A percentile compares a stretch with the other conserved stretches of the same genome.
These are phyloP conservation scores for Micronycteris hirsuta DNA, from an alignment of 2,113 vertebrate genomes.

Conservation along the genomic window DNA sequence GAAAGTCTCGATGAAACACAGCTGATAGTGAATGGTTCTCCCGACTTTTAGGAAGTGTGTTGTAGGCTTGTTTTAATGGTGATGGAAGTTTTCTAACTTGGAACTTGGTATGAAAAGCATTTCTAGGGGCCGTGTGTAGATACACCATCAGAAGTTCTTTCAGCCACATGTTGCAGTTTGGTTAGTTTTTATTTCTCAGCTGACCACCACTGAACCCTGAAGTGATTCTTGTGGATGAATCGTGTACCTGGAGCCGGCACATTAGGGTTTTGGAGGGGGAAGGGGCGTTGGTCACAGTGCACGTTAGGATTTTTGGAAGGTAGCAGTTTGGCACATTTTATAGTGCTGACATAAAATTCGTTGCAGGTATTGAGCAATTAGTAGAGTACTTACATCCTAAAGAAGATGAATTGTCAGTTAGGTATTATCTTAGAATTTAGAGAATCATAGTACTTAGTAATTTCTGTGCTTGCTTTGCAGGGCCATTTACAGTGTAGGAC, in stretches of 20 bases:
- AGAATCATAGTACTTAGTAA: not conserved
- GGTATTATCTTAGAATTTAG: not conserved
- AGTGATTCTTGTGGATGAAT: not conserved
- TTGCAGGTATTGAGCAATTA: not conserved
- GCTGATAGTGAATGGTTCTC: not conserved
- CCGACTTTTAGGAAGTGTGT: not conserved
- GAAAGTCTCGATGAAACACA: not conserved
- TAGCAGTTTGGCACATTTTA: not conserved
- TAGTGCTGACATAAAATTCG: not conserved
- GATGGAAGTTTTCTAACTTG: not conserved
- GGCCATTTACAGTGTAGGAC: not conserved
- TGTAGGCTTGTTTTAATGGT: not conserved
- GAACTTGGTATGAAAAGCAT: not conserved
- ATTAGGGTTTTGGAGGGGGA: not conserved
- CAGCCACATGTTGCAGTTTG: not conserved
- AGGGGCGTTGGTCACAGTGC: not conserved
- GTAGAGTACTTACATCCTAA: not conserved
- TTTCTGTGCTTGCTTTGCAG: not conserved
- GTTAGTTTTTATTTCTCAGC: not conserved
- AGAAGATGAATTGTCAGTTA: not conserved
- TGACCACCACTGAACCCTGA: not conserved
- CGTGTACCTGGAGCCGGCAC: not conserved
- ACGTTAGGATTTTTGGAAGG: not conserved
- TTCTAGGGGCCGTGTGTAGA: not conserved
- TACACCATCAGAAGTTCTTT: not conserved